phyloP scores from a whole-genome alignment of 2,113 vertebrate species.

The Coryphaenoides rupestris region DNA sequence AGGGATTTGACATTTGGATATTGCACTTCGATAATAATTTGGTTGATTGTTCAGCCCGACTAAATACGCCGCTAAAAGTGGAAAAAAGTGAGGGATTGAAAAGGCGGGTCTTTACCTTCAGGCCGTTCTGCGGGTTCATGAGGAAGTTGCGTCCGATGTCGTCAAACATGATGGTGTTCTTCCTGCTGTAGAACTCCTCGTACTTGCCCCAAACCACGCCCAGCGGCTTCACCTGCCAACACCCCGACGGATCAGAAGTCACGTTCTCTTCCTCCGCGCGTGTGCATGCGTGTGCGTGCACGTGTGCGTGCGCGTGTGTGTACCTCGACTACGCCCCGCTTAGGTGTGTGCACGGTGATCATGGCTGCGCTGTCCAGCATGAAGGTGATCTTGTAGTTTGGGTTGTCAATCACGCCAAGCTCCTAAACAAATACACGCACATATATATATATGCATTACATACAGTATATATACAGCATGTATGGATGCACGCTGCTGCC shows the following conservation, averaged over 20 bases:
- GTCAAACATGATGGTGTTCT: conserved; percentile 99
- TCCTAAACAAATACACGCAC: conserved; percentile 76
- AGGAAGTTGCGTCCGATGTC: conserved; percentile 98
- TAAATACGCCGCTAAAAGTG: no score
- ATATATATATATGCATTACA: no score
- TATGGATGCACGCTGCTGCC: neutral
- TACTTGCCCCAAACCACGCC: conserved; percentile 99
- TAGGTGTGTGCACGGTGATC: conserved; percentile 97
- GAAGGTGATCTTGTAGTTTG: conserved; percentile 97
- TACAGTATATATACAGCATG: conserved; percentile 8
- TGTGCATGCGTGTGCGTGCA: neutral
- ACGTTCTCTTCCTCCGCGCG: no score
- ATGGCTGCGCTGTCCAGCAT: conserved; percentile 98
- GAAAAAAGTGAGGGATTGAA: neutral
- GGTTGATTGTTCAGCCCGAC: no score
- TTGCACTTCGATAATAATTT: no score
- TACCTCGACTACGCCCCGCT: conserved; percentile 94
- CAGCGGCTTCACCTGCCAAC: conserved; percentile 90
- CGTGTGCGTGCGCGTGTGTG: conserved; percentile 53
- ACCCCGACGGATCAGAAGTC: neutral
- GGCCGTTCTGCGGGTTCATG: conserved; percentile 98
- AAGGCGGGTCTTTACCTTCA: conserved; percentile 85
- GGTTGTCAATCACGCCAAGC: conserved; percentile 92
- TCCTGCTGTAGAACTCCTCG: conserved; percentile 91
- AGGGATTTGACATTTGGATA: no score